Conservation (phyloP, 92 coral and sea anemone species). For the Paramuricea clavata region DNA sequence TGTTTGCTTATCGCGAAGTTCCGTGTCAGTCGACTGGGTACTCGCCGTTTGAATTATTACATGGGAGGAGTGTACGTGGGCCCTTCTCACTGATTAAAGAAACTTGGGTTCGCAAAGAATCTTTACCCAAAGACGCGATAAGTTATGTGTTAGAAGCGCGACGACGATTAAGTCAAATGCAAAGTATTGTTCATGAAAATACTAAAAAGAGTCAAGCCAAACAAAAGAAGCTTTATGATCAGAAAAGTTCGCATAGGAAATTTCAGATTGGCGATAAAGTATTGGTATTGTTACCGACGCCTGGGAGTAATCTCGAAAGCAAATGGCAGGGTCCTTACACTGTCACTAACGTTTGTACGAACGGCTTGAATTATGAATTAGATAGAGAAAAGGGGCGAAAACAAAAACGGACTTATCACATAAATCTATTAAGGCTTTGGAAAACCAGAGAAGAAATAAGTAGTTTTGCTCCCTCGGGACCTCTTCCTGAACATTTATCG, state of each 20-base stretch:
- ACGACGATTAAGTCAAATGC: neutral
- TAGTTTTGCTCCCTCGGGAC: too few species aligned
- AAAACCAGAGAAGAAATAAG: slow-evolving; percentile 58
- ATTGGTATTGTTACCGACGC: slow-evolving; percentile 53
- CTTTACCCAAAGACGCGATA: neutral
- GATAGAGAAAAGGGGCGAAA: slow-evolving; percentile 36
- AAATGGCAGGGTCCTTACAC: slow-evolving; percentile 69
- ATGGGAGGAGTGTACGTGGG: slow-evolving; percentile 19
- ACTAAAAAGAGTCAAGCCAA: neutral
- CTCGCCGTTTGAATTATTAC: slow-evolving; percentile 54
- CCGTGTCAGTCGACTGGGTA: slow-evolving; percentile 52
- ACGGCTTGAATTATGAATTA: slow-evolving; percentile 52
- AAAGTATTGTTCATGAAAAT: neutral
- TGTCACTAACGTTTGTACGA: slow-evolving; percentile 35
- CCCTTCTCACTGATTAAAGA: slow-evolving; percentile 7
- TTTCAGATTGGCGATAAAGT: too few species aligned
- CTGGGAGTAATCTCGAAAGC: slow-evolving; percentile 55
- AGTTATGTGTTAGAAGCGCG: neutral
- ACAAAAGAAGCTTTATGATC: neutral
- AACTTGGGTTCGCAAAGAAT: neutral
- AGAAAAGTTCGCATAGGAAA: neutral
- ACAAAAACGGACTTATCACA: slow-evolving; percentile 48
- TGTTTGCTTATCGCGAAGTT: slow-evolving; percentile 56
- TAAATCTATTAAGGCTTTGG: slow-evolving; percentile 58
- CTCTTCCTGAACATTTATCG: too few species aligned